A percentile compares a stretch with the other conserved stretches of the same genome.
Conservation (phyloP, 2,797 vertebrate genomes). For the Phoeniculus purpureus region DNA sequence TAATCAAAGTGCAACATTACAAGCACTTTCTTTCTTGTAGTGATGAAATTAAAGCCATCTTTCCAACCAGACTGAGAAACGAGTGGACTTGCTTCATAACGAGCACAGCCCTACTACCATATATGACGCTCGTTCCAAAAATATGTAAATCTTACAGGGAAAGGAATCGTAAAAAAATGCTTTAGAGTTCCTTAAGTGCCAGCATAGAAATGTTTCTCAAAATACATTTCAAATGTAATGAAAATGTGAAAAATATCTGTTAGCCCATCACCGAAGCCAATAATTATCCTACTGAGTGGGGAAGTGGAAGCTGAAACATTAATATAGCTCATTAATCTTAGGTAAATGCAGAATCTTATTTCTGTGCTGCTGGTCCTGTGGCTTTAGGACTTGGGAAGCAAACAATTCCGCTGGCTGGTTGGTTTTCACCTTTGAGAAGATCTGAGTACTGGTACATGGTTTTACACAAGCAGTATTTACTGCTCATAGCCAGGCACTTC, state of each 20-base stretch:
- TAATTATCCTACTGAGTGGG: neutral
- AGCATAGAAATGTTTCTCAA: neutral
- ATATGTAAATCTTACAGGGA: neutral
- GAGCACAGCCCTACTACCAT: neutral
- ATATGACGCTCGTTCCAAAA: neutral
- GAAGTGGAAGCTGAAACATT: neutral
- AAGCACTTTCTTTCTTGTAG: neutral
- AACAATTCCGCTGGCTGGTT: neutral
- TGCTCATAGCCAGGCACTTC: neutral
- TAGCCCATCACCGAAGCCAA: neutral
- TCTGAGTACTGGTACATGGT: neutral
- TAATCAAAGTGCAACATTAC: neutral
- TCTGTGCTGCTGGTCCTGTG: neutral
- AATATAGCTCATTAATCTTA: neutral
- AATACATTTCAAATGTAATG: neutral
- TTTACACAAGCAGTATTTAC: neutral
- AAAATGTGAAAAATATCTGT: neutral
- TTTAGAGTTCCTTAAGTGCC: neutral
- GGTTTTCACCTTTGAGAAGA: neutral
- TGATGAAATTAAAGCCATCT: neutral
- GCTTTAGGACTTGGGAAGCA: neutral
- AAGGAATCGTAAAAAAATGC: neutral
- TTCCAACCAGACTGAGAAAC: neutral
- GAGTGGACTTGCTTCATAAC: neutral
- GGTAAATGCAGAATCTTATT: neutral